Conservation (phyloP, 2,888 invertebrate species). For the Cephalotes varians region DNA sequence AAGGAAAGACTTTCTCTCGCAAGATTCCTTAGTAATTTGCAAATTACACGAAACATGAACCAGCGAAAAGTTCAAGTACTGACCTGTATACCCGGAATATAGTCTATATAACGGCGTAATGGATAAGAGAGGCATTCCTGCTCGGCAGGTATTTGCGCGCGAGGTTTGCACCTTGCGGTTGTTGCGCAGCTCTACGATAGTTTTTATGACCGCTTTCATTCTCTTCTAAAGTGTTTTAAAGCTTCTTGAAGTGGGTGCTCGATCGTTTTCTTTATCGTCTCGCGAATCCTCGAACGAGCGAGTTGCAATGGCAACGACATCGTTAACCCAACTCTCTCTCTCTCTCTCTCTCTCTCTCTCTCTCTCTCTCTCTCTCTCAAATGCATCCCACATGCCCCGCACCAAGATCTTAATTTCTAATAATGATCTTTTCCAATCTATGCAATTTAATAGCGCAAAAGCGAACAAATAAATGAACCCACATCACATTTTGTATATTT, state of each 20-base stretch:
- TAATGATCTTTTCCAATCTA: slow-evolving; percentile 78
- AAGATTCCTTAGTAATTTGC: slow-evolving; percentile 57
- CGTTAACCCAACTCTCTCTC: slow-evolving; percentile 65
- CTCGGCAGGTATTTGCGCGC: slow-evolving; percentile 45
- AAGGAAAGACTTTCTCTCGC: slow-evolving; percentile 55
- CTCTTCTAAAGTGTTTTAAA: slow-evolving; percentile 73
- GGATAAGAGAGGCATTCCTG: slow-evolving; percentile 60
- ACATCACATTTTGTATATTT: slow-evolving; percentile 22
- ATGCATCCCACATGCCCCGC: slow-evolving; percentile 67
- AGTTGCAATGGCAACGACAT: slow-evolving; percentile 54
- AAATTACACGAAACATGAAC: slow-evolving; percentile 58
- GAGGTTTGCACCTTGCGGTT: slow-evolving; percentile 60
- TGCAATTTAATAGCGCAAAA: slow-evolving; percentile 75
- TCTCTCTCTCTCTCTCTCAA: slow-evolving; percentile 13
- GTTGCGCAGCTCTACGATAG: slow-evolving; percentile 60
- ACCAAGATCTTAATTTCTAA: slow-evolving; percentile 70
- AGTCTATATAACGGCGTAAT: slow-evolving; percentile 72
- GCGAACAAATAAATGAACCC: slow-evolving; percentile 50
- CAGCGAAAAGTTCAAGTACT: slow-evolving; percentile 38
- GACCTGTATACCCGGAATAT: slow-evolving; percentile 51
- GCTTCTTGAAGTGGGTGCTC: slow-evolving; percentile 68
- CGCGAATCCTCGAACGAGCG: slow-evolving; percentile 38
- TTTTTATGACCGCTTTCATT: slow-evolving; percentile 72
- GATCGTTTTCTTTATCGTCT: slow-evolving; percentile 68
- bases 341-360: not conserved